Percentiles rank a stretch among this genome's conserved stretches.
phyloP scores from a whole-genome alignment of 2,888 invertebrate genomes.

The Drosophila helvetica region DNA sequence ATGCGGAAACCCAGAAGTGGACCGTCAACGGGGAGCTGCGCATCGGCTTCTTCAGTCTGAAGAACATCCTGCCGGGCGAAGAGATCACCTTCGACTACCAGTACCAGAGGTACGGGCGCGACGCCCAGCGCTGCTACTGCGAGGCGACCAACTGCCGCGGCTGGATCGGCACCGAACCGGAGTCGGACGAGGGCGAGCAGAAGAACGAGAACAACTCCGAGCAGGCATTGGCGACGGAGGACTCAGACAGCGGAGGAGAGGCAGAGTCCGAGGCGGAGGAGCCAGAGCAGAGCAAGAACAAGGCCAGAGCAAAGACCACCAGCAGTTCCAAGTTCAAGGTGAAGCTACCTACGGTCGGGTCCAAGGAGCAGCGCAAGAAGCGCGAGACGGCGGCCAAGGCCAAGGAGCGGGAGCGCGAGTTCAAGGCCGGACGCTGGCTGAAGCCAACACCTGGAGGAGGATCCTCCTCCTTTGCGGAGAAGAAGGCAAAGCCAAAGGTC shows the following conservation, averaged over 20 bases:
- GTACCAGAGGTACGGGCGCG: slow-evolving; percentile 97
- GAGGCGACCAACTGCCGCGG: slow-evolving; percentile 95
- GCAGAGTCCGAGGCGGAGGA: slow-evolving; percentile 55
- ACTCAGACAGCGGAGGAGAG: slow-evolving; percentile 63
- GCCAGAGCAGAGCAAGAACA: slow-evolving; percentile 23
- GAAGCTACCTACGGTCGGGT: background rate
- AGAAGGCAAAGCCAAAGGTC: slow-evolving; percentile 57
- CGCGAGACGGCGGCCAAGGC: slow-evolving; percentile 40
- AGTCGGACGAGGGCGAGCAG: slow-evolving; percentile 87
- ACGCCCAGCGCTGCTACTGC: slow-evolving; percentile 98
- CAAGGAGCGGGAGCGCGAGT: slow-evolving; percentile 80
- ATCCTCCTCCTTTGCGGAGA: slow-evolving; percentile 1
- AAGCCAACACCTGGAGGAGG: slow-evolving; percentile 33
- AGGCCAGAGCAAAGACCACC: slow-evolving; percentile 38
- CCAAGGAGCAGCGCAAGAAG: slow-evolving; percentile 23
- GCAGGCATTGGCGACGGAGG: background rate
- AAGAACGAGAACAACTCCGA: slow-evolving; percentile 71
- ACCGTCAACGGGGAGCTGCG: slow-evolving; percentile 96
- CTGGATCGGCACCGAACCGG: slow-evolving; percentile 96
- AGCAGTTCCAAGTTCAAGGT: slow-evolving; percentile 10
- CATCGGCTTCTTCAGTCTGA: slow-evolving; percentile 97
- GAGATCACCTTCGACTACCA: slow-evolving; percentile 99
- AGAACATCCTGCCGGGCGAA: slow-evolving; percentile 92
- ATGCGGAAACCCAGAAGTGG: slow-evolving; percentile 99
- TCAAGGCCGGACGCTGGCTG: slow-evolving; percentile 65